A percentile compares a stretch with the other conserved stretches of the same genome.
phyloP scores from a whole-genome alignment of 1,140 invertebrate species.

The Drepana arcuata region DNA sequence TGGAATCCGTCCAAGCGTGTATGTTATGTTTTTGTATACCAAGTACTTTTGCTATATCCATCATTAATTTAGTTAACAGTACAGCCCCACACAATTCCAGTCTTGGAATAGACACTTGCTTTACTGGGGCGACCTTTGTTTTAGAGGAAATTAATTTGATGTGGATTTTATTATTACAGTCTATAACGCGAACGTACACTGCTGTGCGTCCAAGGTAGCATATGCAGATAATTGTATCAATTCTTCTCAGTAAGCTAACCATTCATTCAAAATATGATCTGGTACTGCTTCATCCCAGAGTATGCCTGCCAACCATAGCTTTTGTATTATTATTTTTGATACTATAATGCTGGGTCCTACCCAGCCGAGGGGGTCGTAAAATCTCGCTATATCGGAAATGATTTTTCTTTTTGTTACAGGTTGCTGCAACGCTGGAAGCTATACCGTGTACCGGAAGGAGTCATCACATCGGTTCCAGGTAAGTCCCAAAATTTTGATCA shows the following conservation, averaged over 20 bases:
- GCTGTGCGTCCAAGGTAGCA: too few species aligned
- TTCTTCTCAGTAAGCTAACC: too few species aligned
- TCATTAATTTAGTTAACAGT: not conserved
- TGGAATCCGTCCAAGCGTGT: not conserved
- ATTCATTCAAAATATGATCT: too few species aligned
- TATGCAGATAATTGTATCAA: too few species aligned
- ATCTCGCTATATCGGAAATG: constrained; percentile 34
- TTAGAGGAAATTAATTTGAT: not conserved
- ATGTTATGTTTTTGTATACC: not conserved
- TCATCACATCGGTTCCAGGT: constrained; percentile 28
- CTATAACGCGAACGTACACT: not conserved
- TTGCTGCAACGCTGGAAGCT: not conserved
- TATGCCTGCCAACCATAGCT: constrained; percentile 26
- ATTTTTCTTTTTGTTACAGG: constrained; percentile 37
- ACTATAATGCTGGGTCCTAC: constrained; percentile 34
- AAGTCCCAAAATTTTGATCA: constrained; percentile 37
- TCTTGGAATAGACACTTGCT: not conserved
- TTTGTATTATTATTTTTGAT: constrained; percentile 52
- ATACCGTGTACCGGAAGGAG: constrained; percentile 8
- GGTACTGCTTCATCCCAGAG: constrained; percentile 52
- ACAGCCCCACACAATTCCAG: not conserved
- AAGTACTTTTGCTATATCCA: not conserved
- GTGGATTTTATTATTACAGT: too few species aligned
- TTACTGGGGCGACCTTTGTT: not conserved
- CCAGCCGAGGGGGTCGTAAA: constrained; percentile 40